Conservation (phyloP, 2,888 invertebrate genomes). For the Campopleginae sp. region DNA sequence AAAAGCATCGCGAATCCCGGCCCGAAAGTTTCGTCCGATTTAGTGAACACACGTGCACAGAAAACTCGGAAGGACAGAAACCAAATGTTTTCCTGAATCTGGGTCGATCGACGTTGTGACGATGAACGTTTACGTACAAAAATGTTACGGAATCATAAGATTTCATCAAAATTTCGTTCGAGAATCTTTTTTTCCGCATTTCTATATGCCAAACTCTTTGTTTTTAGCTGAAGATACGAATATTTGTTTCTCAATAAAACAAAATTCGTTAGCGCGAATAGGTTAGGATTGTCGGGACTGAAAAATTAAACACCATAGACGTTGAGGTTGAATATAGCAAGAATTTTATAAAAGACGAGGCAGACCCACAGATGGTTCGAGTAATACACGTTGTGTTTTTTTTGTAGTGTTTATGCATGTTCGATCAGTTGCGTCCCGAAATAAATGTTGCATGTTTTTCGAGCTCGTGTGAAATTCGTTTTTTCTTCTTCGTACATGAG, state of each 20-base stretch:
- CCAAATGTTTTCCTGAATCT: too few relatives aligned
- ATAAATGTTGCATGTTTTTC: conserved; percentile 37
- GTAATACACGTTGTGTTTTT: conserved; percentile 76
- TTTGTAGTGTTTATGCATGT: conserved; percentile 56
- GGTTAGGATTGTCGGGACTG: not conserved
- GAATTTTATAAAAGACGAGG: conserved; percentile 83
- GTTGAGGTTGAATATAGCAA: conserved; percentile 80
- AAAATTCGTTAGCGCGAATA: not conserved
- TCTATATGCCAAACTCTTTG: not conserved
- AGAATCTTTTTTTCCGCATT: not conserved
- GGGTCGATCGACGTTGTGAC: too few relatives aligned
- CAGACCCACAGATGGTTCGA: conserved; percentile 83
- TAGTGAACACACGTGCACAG: too few relatives aligned
- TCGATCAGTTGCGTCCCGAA: conserved; percentile 39
- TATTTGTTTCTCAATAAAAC: not conserved
- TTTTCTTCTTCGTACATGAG: conserved; percentile 32
- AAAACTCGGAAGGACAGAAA: too few relatives aligned
- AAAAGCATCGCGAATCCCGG: too few relatives aligned
- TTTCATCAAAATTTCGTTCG: too few relatives aligned
- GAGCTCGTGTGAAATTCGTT: conserved; percentile 38
- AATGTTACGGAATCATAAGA: too few relatives aligned
- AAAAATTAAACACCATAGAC: conserved; percentile 63
- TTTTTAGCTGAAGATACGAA: not conserved
- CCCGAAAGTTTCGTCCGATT: too few relatives aligned
- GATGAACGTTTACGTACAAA: too few relatives aligned